These are phyloP conservation scores for Oophaga pumilio DNA, from an alignment of 2,113 vertebrate genomes.

Conservation along the genomic window DNA sequence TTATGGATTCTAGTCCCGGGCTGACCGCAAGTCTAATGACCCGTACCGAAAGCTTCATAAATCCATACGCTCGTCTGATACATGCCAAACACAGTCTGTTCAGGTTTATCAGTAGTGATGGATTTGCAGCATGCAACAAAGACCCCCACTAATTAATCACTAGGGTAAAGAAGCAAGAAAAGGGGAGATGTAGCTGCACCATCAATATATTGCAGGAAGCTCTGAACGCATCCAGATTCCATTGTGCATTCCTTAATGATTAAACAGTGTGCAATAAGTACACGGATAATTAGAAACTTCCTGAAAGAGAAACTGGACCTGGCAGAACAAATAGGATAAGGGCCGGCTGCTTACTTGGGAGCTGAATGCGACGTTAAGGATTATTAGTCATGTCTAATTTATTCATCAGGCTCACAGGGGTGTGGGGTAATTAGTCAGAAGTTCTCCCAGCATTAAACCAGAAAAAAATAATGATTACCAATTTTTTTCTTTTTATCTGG, in stretches of 20 bases:
- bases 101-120: too few species aligned
- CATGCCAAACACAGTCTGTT: too few species aligned
- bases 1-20: too few species aligned
- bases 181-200: not conserved
- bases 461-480: too few species aligned
- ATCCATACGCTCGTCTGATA: too few species aligned
- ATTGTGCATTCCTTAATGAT: not conserved
- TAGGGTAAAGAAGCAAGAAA: not conserved
- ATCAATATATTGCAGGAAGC: not conserved
- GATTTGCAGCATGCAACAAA: too few species aligned
- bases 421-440: too few species aligned
- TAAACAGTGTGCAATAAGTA: not conserved
- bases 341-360: not conserved
- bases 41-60: too few species aligned
- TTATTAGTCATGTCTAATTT: not conserved
- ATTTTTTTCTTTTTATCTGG: too few species aligned
- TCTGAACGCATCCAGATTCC: not conserved
- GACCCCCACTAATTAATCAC: too few species aligned
- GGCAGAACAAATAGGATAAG: not conserved
- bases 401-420: not conserved
- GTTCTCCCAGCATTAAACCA: too few species aligned
- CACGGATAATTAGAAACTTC: not conserved
- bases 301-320: constrained; percentile 5
- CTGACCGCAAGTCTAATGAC: too few species aligned
- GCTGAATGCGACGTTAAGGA: not conserved